These are phyloP conservation scores for Enteromius trimaculatus DNA, from an alignment of 2,797 vertebrate genomes.

Conservation along the genomic window DNA sequence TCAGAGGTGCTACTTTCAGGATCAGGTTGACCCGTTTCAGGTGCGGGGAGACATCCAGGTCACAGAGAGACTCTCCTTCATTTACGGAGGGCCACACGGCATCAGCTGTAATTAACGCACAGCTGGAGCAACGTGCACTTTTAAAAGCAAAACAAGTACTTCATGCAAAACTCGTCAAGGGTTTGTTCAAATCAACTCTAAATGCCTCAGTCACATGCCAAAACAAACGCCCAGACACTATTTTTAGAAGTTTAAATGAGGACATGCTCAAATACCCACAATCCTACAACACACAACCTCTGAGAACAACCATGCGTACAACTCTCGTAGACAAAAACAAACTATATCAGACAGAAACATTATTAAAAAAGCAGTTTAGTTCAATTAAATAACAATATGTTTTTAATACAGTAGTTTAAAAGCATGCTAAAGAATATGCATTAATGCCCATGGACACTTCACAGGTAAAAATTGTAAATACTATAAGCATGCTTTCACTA, in stretches of 20 bases:
- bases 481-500: too few species aligned
- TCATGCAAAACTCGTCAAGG: neutral
- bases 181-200: neutral
- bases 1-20: constrained; percentile 60
- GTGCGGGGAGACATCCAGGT: constrained; percentile 37
- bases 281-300: neutral
- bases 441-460: neutral
- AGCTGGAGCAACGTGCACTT: neutral
- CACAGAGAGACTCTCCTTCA: constrained; percentile 60
- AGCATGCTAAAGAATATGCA: neutral
- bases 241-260: neutral
- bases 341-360: neutral
- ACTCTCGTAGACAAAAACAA: neutral
- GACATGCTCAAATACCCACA: neutral
- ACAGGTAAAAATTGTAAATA: neutral
- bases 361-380: neutral
- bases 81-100: constrained; percentile 63
- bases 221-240: neutral
- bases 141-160: neutral
- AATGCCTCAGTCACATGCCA: neutral
- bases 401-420: neutral
- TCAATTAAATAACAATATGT: neutral
- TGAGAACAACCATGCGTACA: neutral
- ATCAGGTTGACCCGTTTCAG: constrained; percentile 65
- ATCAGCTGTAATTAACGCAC: constrained; percentile 47